Evolutionary conservation across 2,888 invertebrate genomes (phyloP).

Genomic region (Parnassius smintheus): DNA sequence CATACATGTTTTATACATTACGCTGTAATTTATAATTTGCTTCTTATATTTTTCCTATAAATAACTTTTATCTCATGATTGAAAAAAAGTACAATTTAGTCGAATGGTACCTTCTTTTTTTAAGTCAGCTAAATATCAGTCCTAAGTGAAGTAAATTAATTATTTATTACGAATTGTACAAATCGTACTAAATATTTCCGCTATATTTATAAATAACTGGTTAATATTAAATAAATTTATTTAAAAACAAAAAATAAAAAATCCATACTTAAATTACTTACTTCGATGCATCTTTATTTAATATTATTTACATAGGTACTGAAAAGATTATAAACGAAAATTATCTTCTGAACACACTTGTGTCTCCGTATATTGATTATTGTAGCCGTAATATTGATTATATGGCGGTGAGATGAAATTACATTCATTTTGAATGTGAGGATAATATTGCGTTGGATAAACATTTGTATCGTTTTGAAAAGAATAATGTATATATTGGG

Average conservation of each 20-base stretch:
- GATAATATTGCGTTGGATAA: conserved; percentile 52
- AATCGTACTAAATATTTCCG: conserved; percentile 23
- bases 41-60: too few species aligned
- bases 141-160: background rate
- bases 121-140: too few species aligned
- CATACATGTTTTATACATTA: too few species aligned
- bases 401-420: conserved; percentile 17
- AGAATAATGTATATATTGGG: conserved; percentile 10
- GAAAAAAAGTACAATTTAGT: too few species aligned
- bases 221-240: too few species aligned
- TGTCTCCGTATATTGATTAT: conserved; percentile 1
- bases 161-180: conserved; percentile 8
- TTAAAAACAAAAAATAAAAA: too few species aligned
- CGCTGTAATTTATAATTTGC: too few species aligned
- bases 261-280: too few species aligned
- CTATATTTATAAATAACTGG: too few species aligned
- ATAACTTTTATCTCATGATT: too few species aligned
- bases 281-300: too few species aligned
- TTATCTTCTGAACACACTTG: conserved; percentile 33
- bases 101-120: too few species aligned
- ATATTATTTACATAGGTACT: conserved; percentile 8
- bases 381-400: conserved; percentile 8
- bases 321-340: conserved; percentile 34
- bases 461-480: conserved; percentile 36
- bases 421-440: conserved; percentile 29